These are phyloP conservation scores for Ostrea edulis DNA, from an alignment of 1,140 invertebrate species.

Conservation along the genomic window DNA sequence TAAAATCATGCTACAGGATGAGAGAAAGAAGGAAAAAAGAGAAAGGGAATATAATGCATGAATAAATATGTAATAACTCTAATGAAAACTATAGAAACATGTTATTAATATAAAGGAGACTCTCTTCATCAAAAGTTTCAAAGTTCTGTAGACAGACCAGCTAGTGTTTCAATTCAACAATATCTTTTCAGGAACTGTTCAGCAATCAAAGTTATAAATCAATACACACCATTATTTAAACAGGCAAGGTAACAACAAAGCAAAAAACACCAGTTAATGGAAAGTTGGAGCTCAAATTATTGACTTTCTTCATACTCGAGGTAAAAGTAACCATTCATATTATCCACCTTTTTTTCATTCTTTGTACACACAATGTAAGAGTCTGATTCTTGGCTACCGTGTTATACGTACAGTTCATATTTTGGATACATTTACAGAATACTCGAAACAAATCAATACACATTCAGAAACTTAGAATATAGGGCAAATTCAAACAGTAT, in stretches of 20 bases:
- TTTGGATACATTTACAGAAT: background rate
- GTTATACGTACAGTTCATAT: background rate
- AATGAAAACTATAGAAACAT: too few relatives aligned
- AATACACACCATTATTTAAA: constrained; percentile 30
- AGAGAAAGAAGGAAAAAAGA: too few relatives aligned
- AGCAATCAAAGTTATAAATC: background rate
- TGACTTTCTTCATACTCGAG: background rate
- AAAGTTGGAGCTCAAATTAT: background rate
- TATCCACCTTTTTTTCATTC: background rate
- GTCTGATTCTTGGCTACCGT: background rate
- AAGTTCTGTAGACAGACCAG: background rate
- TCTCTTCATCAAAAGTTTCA: background rate
- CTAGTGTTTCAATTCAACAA: background rate
- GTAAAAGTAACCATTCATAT: background rate
- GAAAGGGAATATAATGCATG: too few relatives aligned
- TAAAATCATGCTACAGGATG: too few relatives aligned
- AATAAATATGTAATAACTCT: too few relatives aligned
- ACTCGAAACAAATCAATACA: constrained; percentile 2
- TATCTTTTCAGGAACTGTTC: background rate
- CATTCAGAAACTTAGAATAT: background rate
- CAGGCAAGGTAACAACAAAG: background rate
- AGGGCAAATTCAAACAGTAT: background rate
- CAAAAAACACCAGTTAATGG: background rate
- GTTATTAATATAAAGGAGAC: background rate
- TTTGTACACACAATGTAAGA: background rate